Percentiles rank a stretch among this genome's conserved stretches.
Conservation (phyloP, 2,113 vertebrate species). For the Sus scrofa region DNA sequence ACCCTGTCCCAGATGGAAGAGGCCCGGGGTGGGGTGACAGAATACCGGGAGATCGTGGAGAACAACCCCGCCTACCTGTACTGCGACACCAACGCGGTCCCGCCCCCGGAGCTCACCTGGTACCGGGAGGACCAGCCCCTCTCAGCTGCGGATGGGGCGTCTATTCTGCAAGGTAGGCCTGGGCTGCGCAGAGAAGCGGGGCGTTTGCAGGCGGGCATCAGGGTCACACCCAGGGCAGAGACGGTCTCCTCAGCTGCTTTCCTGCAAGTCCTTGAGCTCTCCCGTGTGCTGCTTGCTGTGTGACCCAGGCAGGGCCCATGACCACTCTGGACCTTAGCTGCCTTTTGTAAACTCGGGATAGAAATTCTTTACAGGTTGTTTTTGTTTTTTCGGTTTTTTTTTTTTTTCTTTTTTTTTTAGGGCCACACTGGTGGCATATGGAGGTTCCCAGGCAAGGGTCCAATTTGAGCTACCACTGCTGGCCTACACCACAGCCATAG, state of each 20-base stretch:
- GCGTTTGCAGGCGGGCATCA: not conserved
- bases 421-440: no score
- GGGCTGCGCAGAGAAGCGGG: not conserved
- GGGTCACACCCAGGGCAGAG: not conserved
- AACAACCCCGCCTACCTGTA: slow-evolving; percentile 90
- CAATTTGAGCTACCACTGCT: no score
- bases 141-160: slow-evolving; percentile 81
- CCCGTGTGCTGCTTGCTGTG: not conserved
- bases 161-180: slow-evolving; percentile 91
- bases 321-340: not conserved
- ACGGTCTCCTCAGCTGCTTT: not conserved
- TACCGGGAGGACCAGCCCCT: slow-evolving; percentile 91
- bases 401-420: no score
- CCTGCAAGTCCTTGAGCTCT: rapidly evolving
- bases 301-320: rapidly evolving
- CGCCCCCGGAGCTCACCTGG: slow-evolving; percentile 92
- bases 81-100: slow-evolving; percentile 92
- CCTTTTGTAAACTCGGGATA: not conserved
- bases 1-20: slow-evolving; percentile 85
- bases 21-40: slow-evolving; percentile 84
- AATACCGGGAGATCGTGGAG: slow-evolving; percentile 90
- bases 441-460: no score
- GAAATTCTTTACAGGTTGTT: not conserved
- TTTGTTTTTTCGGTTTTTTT: no score
- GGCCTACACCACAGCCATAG: no score